Conservation (phyloP, 2,888 invertebrate species). For the Psylliodes chrysocephalus region DNA sequence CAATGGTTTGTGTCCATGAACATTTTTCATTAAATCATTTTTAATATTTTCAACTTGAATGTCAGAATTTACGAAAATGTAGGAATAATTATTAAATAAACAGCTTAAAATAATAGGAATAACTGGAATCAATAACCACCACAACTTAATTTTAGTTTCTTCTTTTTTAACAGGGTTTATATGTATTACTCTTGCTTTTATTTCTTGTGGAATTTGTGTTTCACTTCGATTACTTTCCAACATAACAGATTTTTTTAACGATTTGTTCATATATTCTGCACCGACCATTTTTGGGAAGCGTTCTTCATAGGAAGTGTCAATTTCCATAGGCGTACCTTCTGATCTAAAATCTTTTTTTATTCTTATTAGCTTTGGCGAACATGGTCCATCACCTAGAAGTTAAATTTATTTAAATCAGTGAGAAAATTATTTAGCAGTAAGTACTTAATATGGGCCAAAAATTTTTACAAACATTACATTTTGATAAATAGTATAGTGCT, state of each 20-base stretch:
- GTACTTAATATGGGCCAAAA: too few species aligned
- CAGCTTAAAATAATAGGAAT: slow-evolving; percentile 12
- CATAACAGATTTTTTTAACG: neutral
- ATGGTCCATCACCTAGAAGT: neutral
- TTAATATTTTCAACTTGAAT: slow-evolving; percentile 41
- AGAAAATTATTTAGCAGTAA: too few species aligned
- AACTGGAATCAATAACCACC: slow-evolving; percentile 1
- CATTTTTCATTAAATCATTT: slow-evolving; percentile 41
- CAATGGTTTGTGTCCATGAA: slow-evolving; percentile 47
- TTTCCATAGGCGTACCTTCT: slow-evolving; percentile 31
- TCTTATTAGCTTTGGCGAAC: neutral
- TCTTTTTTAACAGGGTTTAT: slow-evolving; percentile 22
- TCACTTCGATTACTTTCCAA: neutral
- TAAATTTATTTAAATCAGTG: too few species aligned
- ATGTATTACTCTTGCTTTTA: slow-evolving; percentile 12
- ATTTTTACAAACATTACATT: too few species aligned
- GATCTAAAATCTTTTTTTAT: neutral
- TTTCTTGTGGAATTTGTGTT: slow-evolving; percentile 1
- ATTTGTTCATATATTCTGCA: neutral
- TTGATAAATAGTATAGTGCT: too few species aligned
- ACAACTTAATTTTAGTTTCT: slow-evolving; percentile 1
- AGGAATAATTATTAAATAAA: slow-evolving; percentile 8
- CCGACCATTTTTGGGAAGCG: slow-evolving; percentile 20
- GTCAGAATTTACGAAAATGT: slow-evolving; percentile 34
- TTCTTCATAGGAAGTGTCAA: slow-evolving; percentile 28